Percentiles rank a stretch among this genome's conserved stretches.
Evolutionary conservation across 2,797 vertebrate genomes (phyloP).

Genomic region (Manis javanica): DNA sequence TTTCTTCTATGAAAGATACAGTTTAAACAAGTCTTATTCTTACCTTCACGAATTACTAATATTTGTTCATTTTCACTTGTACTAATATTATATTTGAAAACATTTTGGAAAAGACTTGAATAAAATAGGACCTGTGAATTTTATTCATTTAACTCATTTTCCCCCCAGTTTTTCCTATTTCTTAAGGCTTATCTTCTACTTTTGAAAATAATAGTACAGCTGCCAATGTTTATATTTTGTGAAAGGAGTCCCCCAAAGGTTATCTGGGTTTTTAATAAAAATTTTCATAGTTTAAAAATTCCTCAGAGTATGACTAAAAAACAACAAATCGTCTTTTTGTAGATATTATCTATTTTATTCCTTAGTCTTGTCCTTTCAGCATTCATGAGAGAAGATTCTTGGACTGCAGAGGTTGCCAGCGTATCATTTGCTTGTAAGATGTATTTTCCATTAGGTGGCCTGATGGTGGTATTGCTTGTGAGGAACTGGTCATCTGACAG

Average conservation of each 20-base stretch:
- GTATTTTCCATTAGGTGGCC: neutral
- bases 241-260: neutral
- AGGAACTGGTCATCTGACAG: neutral
- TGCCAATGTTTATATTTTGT: neutral
- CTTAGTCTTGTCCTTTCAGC: neutral
- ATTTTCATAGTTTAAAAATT: constrained; percentile 13
- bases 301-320: neutral
- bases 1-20: neutral
- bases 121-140: neutral
- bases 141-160: neutral
- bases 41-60: neutral
- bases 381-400: neutral
- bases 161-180: neutral
- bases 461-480: neutral
- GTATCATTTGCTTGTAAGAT: neutral
- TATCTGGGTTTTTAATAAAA: neutral
- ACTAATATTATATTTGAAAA: constrained; percentile 17
- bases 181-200: neutral
- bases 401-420: neutral
- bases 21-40: neutral
- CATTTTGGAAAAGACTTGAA: neutral
- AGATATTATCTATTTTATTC: neutral
- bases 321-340: neutral
- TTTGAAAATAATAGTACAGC: neutral
- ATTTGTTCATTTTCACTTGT: constrained; percentile 42